phyloP scores from a whole-genome alignment of 2,797 vertebrate genomes.

The Ptychadena robeensis region DNA sequence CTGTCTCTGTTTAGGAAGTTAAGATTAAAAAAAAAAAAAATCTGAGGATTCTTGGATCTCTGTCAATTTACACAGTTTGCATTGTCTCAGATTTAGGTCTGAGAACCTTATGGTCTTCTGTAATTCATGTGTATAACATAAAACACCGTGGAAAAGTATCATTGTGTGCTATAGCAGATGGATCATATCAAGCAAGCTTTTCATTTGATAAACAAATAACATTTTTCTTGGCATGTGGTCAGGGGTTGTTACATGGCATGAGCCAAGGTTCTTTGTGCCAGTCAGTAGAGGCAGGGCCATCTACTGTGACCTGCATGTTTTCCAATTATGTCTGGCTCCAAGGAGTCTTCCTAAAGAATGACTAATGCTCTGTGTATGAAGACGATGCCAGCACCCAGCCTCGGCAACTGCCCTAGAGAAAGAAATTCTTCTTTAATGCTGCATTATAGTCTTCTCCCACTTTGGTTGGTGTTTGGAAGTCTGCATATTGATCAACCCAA shows the following conservation, averaged over 20 bases:
- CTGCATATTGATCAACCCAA: not conserved
- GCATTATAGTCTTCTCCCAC: not conserved
- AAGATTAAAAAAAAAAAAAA: conserved; percentile 48
- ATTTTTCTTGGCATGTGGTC: conserved; percentile 29
- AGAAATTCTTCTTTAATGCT: not conserved
- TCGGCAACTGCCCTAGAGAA: conserved; percentile 5
- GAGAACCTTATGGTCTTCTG: not conserved
- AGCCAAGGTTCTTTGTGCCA: conserved; percentile 54
- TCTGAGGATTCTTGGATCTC: conserved; percentile 41
- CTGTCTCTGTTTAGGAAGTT: conserved; percentile 59
- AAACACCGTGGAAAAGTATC: not conserved
- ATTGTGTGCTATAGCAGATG: conserved; percentile 2
- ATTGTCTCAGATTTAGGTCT: not conserved
- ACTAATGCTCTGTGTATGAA: conserved; percentile 32
- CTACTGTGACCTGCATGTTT: conserved; percentile 46
- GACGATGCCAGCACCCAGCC: conserved; percentile 28
- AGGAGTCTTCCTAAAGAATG: conserved; percentile 53
- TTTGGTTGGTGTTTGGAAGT: not conserved
- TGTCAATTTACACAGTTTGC: conserved; percentile 33
- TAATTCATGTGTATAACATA: not conserved
- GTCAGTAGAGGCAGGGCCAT: conserved; percentile 39
- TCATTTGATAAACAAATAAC: conserved; percentile 40
- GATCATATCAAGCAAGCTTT: conserved; percentile 1
- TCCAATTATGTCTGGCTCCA: conserved; percentile 58
- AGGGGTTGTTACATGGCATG: conserved; percentile 23